Evolutionary conservation across 2,113 vertebrate genomes (phyloP), one percentile per base, ranked within the genome.

Genomic region (Nestor notabilis): DNA sequence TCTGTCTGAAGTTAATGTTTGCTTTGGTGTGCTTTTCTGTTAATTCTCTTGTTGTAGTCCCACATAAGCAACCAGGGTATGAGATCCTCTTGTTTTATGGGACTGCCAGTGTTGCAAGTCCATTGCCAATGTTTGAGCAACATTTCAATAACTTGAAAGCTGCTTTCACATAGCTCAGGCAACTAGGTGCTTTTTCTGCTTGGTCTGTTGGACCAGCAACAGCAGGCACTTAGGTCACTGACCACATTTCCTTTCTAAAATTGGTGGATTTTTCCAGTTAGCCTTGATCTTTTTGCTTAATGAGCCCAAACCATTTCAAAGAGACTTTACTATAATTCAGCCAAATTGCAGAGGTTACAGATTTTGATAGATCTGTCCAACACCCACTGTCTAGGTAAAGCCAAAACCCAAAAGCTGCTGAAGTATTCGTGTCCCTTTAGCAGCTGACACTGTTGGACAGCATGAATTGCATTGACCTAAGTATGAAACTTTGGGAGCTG

Each of bases 1-100:
- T 93, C 28, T 92, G 63, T 81, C 64, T 95, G 43, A 95, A 94
- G 63, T 75, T 87, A 74, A 83, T 87, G 86, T 95, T 96, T 35
- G 39, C 58, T 93, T 93, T 92, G 60, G 5, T 81, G 44, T 96
- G 89, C 52, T 87, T 94, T 91, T 63, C 20, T 79, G 58, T 90
- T 96, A 95, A 89, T 60, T 77, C 29, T 80, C 4, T 27, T 63
- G n/a, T 33, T 95, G 76, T 63, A 87, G 61, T 80, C 37, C 27
- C 19, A 74, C 13, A 17, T 68, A 47, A 92, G 33, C 28, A 33
- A 37, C 84, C 29, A 27, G 35, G 29, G 23, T 78, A 13, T 43
- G 35, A 69, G 64, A 39, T 49, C 35, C 24, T 52, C 13, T 47
- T 15, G 13, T 89, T 87, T 49, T 56, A 13, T 41, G 6, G 19